Conservation (phyloP, 1,140 invertebrate species). For the Wiebesia pumilae region DNA sequence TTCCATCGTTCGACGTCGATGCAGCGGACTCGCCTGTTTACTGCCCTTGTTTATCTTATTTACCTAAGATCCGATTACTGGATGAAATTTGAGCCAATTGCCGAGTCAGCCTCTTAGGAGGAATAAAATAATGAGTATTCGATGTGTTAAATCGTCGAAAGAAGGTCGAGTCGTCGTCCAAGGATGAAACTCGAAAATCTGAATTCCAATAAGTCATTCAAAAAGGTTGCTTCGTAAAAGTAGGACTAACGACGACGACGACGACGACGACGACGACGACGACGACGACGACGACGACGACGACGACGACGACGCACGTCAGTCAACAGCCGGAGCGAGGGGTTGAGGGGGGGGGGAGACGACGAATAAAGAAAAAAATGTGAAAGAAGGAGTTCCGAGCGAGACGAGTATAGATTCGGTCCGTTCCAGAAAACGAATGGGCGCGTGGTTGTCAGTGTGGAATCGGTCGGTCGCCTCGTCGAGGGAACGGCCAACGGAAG, state of each 20-base stretch:
- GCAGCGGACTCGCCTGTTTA: too few relatives aligned
- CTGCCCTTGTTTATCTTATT: too few relatives aligned
- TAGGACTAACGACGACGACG: neutral
- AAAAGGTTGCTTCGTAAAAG: neutral
- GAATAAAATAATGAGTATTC: neutral
- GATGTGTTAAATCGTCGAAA: neutral
- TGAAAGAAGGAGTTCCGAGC: neutral
- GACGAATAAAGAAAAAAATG: neutral
- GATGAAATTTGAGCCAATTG: neutral
- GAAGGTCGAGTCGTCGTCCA: neutral
- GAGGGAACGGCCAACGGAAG: neutral
- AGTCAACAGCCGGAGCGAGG: too few relatives aligned
- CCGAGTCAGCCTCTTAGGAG: neutral
- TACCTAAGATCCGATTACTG: neutral
- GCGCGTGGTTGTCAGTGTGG: conserved; percentile 2
- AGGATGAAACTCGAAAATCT: neutral
- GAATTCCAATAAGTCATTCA: neutral
- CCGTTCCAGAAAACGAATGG: neutral
- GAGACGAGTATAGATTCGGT: neutral
- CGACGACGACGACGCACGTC: too few relatives aligned
- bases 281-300: too few relatives aligned
- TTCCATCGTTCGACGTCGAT: too few relatives aligned
- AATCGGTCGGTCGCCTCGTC: neutral
- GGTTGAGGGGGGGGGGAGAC: too few relatives aligned
- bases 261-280: too few relatives aligned